Evolutionary conservation across 2,797 vertebrate species (phyloP), one percentile per base, ranked within the genome.

Genomic region (Pseudomugil tenellus): DNA sequence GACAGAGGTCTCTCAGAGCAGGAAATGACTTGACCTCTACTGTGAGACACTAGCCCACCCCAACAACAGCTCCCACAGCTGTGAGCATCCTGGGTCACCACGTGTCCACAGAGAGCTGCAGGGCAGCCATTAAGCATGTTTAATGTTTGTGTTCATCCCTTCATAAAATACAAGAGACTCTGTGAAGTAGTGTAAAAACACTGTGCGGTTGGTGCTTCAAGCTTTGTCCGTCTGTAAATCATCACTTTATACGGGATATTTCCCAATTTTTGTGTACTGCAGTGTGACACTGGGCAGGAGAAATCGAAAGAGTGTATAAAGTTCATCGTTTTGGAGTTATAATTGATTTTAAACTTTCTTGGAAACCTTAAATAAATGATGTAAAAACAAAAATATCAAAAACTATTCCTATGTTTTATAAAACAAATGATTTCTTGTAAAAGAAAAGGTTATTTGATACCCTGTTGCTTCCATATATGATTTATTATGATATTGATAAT

Each of bases 1-100:
- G 92, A 92, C 85, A 28, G 86, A 87, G 91, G 87, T 90, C 86
- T 92, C 84, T 89, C 88, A 86, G 83, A 88, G 91, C 93, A 94
- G 94, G 94, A 95, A 94, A 92, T 94, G 90, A 90, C 83, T 88
- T 94, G 93, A 94, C 93, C 94, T 92, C 72, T 87, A 84, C 87
- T 80, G 84, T 90, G 91, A 87, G 92, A 93, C 87, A 84, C 82
- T 72, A 79, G 86, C 88, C 90, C 87, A 87, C 90, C 87, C 85
- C 64, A 58, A 80, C 80, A 84, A 77, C 87, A 87, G 67, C 81
- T 88, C 90, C 89, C 90, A 89, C 86, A 87, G 84, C 91, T 87
- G 70, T 80, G 75, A 91, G 87, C 82, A 84, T 87, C 88, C 77
- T 74, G 77, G 88, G 87, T 84, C 91, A 74, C 87, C 77, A 75